Base-by-base conservation (phyloP, 2,888 invertebrate genomes). In the Polydrusus tereticollis region DNA sequence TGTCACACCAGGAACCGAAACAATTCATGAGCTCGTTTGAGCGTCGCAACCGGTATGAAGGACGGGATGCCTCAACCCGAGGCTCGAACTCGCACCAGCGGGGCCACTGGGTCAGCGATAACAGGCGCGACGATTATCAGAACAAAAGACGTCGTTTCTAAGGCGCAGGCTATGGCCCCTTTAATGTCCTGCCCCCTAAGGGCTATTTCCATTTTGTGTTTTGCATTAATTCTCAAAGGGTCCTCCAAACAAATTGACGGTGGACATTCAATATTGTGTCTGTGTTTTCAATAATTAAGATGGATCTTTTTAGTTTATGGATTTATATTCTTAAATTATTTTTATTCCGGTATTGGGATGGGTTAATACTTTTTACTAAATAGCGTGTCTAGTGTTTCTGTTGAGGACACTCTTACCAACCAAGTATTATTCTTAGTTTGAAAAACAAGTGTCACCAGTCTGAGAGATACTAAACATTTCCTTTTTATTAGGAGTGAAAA, bases 101-200 rank as follows among this genome's bases (percentile, higher is more conserved):
- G 74, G 81, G 81, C 73, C 81, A 80, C 77, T 81, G 81, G 81
- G 80, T 81, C 78, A 80, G 75, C 80, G 80, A 80, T 80, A 80
- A 79, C 75, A 78, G 80, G 21, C 79, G 80, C 75, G 81, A 81
- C 60, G 80, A 80, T 76, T 80, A 78, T 75, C 78, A 79, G 71
- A 78, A 72, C 78, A 81, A 81, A 79, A 78, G 81, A 62, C 81
- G 81, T 38, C 78, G 81, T 64, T 80, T 79, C 76, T 81, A 80
- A 78, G 67, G 50, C 38, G 38, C 45, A n/a, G 29, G 12, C 14
- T n/a, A 52, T 29, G n/a, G 6, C 38, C 26, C 8, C 10, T 18
- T 21, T 10, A 63, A 33, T 21, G 43, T 12, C 10, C 18, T 23
- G 50, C 23, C 50, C 50, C 8, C 7, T 16, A 16, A 8, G 16